phyloP scores from a whole-genome alignment of 2,888 invertebrate species.

The Eupithecia centaureata region DNA sequence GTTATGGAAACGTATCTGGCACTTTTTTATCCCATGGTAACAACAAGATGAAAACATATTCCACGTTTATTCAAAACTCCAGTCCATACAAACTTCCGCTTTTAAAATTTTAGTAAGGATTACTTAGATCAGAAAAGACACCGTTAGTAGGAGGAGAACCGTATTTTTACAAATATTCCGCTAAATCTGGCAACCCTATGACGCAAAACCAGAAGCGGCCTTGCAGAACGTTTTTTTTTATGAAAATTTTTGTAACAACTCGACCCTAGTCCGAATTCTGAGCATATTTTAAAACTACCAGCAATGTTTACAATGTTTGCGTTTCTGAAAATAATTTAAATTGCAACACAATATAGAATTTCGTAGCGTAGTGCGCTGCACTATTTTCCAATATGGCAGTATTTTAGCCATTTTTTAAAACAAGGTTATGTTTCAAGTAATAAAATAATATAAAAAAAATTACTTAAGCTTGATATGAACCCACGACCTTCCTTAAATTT shows the following conservation, averaged over 20 bases:
- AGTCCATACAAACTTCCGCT: too few relatives aligned
- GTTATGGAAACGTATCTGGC: too few relatives aligned
- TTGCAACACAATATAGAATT: constrained; percentile 38
- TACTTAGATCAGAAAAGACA: too few relatives aligned
- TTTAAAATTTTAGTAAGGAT: too few relatives aligned
- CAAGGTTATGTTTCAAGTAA: too few relatives aligned
- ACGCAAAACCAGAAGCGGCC: neutral
- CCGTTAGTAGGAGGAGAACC: neutral
- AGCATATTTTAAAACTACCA: constrained; percentile 51
- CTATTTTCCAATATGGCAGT: constrained; percentile 19
- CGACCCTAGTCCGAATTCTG: constrained; percentile 45
- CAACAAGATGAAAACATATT: too few relatives aligned
- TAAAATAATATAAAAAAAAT: too few relatives aligned
- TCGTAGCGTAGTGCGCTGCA: constrained; percentile 26
- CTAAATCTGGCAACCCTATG: constrained; percentile 17
- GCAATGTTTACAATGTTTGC: constrained; percentile 38
- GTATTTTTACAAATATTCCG: constrained; percentile 1
- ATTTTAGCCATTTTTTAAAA: constrained; percentile 3
- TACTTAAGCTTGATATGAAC: too few relatives aligned
- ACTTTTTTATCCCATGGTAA: too few relatives aligned
- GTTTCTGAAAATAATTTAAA: constrained; percentile 44
- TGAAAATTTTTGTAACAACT: constrained; percentile 52
- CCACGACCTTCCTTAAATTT: too few relatives aligned
- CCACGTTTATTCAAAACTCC: too few relatives aligned
- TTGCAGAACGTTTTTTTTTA: constrained; percentile 54